A percentile compares a stretch with the other conserved stretches of the same genome.
These are phyloP conservation scores for Pygathrix nemaeus DNA, from an alignment of 2,113 vertebrate genomes.

Conservation along the genomic window DNA sequence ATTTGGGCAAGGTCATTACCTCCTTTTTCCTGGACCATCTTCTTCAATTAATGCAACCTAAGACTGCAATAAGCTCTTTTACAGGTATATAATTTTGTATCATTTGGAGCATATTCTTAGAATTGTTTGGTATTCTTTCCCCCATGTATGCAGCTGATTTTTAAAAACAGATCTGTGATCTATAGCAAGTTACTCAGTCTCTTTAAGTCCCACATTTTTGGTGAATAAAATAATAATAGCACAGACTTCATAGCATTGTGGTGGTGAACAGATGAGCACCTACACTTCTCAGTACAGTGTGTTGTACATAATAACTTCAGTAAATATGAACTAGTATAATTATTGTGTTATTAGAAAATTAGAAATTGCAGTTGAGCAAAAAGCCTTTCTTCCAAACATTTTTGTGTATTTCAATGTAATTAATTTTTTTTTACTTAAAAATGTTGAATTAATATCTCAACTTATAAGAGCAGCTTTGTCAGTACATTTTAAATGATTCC, in stretches of 20 bases:
- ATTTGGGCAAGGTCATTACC: not conserved
- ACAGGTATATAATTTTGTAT: not conserved
- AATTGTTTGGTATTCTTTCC: not conserved
- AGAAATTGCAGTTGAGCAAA: not conserved
- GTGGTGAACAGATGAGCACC: rapidly evolving
- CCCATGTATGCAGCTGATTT: not conserved
- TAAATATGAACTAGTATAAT: too few relatives aligned
- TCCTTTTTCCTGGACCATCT: not conserved
- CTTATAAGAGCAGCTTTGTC: constrained; percentile 52
- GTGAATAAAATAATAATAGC: not conserved
- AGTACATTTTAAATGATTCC: constrained; percentile 48
- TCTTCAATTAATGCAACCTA: not conserved
- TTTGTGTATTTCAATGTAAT: not conserved
- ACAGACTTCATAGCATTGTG: not conserved
- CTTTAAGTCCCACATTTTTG: not conserved
- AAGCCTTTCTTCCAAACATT: not conserved
- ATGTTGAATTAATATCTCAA: constrained; percentile 52
- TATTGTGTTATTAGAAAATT: not conserved
- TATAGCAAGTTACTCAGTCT: not conserved
- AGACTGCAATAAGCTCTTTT: not conserved
- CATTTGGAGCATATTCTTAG: not conserved
- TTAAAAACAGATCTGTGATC: not conserved
- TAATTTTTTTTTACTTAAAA: constrained; percentile 54
- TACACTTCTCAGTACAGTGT: rapidly evolving
- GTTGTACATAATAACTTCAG: rapidly evolving